phyloP scores from a whole-genome alignment of 2,797 vertebrate species.

The Lacerta viridis region DNA sequence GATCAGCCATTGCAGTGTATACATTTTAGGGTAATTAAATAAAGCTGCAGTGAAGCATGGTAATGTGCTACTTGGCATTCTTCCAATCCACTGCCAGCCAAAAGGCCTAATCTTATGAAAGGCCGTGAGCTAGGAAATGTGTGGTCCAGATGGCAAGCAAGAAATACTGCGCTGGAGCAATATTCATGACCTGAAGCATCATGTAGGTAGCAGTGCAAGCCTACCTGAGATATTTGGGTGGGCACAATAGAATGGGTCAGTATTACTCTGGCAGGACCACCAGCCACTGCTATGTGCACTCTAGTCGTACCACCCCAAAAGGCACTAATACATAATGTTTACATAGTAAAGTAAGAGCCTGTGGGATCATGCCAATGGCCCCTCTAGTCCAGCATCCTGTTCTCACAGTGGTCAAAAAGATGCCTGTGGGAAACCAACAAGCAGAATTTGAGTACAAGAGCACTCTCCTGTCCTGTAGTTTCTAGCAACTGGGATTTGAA shows the following conservation, averaged over 20 bases:
- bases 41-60: slow-evolving; percentile 29
- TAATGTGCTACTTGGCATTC: slow-evolving; percentile 28
- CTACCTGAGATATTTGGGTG: not conserved
- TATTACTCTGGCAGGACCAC: not conserved
- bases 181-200: not conserved
- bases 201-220: not conserved
- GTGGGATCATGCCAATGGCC: too few species aligned
- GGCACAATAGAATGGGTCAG: not conserved
- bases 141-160: not conserved
- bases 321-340: not conserved
- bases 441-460: too few species aligned
- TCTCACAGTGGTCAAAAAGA: too few species aligned
- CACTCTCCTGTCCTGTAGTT: too few species aligned
- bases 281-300: not conserved
- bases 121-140: not conserved
- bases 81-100: slow-evolving; percentile 5
- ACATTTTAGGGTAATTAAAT: slow-evolving; percentile 40
- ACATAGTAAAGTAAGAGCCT: too few species aligned
- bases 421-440: too few species aligned
- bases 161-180: not conserved
- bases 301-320: not conserved
- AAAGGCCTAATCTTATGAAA: slow-evolving; percentile 14
- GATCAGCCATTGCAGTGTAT: slow-evolving; percentile 29
- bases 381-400: too few species aligned
- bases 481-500: too few species aligned